Base-by-base conservation (phyloP, 1,140 invertebrate species). In the Dryas iulia region DNA sequence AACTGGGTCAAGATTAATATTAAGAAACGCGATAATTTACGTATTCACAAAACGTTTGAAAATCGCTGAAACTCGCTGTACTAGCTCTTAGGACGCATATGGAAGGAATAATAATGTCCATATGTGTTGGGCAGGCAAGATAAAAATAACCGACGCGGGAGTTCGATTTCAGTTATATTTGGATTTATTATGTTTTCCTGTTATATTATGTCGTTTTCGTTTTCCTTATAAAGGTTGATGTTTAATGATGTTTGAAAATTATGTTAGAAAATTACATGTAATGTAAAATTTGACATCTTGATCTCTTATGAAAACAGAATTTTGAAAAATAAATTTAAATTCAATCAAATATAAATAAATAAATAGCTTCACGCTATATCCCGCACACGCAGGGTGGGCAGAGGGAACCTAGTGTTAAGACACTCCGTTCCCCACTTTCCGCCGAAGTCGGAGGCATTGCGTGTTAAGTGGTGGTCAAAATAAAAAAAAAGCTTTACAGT, bases 111-210 rank as follows among this genome's bases (percentile, higher is more conserved):
- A 87, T 79, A 86, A 79, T 79, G 81, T 71, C 82, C 87, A 83
- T 83, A 86, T 83, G 84, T 71, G 74, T 71, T 61, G 72, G 66
- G 59, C 54, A 75, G 66, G 56, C 59, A 71, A 78, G 76, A 77
- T 79, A 82, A 86, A 87, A 90, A 88, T 88, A 90, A 86, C 80
- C 83, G 69, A 82, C 76, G 84, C 82, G 84, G 87, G 87, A 82
- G 81, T 81, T 72, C 63, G 76, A 79, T 81, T 74, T 73, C 66
- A 72, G 78, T 76, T 87, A 84, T 86, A 86, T 85, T 86, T 81
- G 74, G 78, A 74, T 64, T 79, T 76, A 76, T 72, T 73, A 66
- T 35, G 35, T 71, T 73, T 64, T 71, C 39, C 39, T 47, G 39
- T 47, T 47, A 47, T 1, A n/a, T n/a, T n/a, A 47, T 21, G 2